A percentile compares a stretch with the other conserved stretches of the same genome.
Evolutionary conservation across 2,113 vertebrate species (phyloP).

Genomic region (Cavia porcellus): DNA sequence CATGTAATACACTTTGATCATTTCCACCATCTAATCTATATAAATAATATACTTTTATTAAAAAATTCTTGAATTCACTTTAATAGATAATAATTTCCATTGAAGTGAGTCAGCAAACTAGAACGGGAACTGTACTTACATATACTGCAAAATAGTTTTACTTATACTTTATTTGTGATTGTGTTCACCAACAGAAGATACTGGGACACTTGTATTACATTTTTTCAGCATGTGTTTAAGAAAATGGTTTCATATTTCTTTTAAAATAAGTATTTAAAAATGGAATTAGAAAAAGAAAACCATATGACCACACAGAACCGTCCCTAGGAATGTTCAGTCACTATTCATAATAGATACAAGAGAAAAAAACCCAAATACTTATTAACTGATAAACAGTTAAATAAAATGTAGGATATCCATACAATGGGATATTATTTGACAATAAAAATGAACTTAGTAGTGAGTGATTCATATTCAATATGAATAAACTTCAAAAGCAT

Average conservation of each 20-base stretch:
- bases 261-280: conserved; percentile 24
- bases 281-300: conserved; percentile 36
- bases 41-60: background rate
- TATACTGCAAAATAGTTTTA: background rate
- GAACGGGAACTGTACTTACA: background rate
- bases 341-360: conserved; percentile 16
- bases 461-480: background rate
- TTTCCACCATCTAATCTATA: background rate
- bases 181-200: background rate
- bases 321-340: conserved; percentile 27
- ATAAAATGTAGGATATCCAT: background rate
- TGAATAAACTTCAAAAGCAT: conserved; percentile 33
- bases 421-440: background rate
- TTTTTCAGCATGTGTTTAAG: conserved; percentile 37
- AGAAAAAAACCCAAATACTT: background rate
- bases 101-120: conserved; percentile 9
- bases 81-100: conserved; percentile 14
- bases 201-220: background rate
- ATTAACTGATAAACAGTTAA: background rate
- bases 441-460: background rate
- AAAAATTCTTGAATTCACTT: background rate
- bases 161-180: background rate
- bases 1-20: background rate
- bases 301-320: background rate
- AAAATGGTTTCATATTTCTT: conserved; percentile 56